Percentiles rank a stretch among this genome's conserved stretches.
Conservation (phyloP, 1,140 invertebrate genomes). For the Grapholita molesta region DNA sequence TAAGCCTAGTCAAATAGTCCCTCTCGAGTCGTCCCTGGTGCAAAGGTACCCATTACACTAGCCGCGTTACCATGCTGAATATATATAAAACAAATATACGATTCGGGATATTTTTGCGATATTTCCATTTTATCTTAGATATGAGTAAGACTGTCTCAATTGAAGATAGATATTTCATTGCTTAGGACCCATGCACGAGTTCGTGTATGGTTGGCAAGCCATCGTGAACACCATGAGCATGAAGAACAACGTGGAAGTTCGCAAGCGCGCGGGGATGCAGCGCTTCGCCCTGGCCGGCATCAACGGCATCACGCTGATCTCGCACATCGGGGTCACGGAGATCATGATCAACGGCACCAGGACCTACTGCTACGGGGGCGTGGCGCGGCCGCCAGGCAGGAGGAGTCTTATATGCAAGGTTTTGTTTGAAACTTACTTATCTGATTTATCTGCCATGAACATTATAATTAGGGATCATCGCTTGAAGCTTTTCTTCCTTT, state of each 20-base stretch:
- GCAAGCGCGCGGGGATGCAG: conserved; percentile 64
- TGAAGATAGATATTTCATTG: too few relatives aligned
- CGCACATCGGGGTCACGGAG: conserved; percentile 65
- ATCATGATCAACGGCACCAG: conserved; percentile 73
- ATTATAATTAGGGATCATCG: too few relatives aligned
- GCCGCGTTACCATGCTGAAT: too few relatives aligned
- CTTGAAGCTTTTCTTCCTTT: too few relatives aligned
- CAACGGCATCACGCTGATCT: conserved; percentile 64
- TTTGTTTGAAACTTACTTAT: neutral
- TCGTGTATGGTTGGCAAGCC: conserved; percentile 70
- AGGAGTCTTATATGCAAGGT: conserved; percentile 69
- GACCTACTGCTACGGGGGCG: conserved; percentile 65
- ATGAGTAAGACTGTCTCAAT: too few relatives aligned
- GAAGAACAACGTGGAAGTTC: conserved; percentile 72
- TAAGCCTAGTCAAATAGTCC: too few relatives aligned
- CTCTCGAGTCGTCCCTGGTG: too few relatives aligned
- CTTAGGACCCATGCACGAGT: conserved; percentile 67
- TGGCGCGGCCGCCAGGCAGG: conserved; percentile 57
- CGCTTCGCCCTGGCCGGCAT: conserved; percentile 65
- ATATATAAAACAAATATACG: too few relatives aligned
- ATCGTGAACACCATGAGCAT: conserved; percentile 72
- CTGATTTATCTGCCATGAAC: neutral
- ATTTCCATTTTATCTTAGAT: too few relatives aligned
- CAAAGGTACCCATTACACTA: too few relatives aligned
- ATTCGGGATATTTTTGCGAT: too few relatives aligned